Evolutionary conservation across 2,797 vertebrate genomes (phyloP).

Genomic region (Coregonus suidteri): DNA sequence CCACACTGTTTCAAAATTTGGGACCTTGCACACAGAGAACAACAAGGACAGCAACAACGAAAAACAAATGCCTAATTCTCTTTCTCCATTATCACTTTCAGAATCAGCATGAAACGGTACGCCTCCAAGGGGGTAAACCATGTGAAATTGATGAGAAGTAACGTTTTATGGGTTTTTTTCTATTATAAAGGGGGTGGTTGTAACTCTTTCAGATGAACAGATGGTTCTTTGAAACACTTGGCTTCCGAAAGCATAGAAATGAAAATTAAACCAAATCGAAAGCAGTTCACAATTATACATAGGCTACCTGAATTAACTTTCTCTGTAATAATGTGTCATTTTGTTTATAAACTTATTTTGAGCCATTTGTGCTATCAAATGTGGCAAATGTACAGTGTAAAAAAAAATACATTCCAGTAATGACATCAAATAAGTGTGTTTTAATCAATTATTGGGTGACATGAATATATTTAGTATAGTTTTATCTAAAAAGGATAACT

Average conservation of each 20-base stretch:
- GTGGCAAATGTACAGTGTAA: background rate
- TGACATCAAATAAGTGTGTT: background rate
- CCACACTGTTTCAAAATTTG: conserved; percentile 39
- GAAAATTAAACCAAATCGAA: background rate
- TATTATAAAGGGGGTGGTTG: background rate
- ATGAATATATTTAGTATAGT: background rate
- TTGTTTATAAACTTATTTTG: too few relatives aligned
- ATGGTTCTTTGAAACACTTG: background rate
- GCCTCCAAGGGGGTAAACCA: background rate
- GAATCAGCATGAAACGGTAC: background rate
- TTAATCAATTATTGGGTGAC: too few relatives aligned
- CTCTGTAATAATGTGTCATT: too few relatives aligned
- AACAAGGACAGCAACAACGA: background rate
- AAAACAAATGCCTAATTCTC: conserved; percentile 35
- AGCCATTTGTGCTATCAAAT: background rate
- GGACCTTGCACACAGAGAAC: conserved; percentile 32
- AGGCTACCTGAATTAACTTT: too few relatives aligned
- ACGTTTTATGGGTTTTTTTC: background rate
- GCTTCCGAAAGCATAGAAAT: background rate
- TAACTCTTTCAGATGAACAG: background rate
- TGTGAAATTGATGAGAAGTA: background rate
- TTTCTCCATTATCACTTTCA: conserved; percentile 28
- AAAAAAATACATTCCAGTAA: background rate
- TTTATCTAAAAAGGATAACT: background rate
- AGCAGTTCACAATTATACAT: background rate